phyloP scores from a whole-genome alignment of 2,888 invertebrate genomes.

The Drosophila fulvimacula region DNA sequence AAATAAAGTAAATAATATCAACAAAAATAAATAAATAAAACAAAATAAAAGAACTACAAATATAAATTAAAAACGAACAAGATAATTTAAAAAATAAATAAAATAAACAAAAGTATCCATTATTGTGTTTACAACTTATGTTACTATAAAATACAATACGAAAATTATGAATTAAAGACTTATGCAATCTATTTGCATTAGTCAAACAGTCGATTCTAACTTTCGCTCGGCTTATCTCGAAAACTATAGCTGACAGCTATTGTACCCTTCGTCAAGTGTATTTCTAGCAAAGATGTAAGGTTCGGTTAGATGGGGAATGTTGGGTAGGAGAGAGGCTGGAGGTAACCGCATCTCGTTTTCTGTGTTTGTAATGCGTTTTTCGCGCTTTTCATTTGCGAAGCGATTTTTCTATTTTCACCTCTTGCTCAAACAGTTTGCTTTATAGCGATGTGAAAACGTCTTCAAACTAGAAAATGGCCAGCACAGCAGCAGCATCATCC shows the following conservation, averaged over 20 bases:
- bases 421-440: slow-evolving; percentile 57
- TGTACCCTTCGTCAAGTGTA: slow-evolving; percentile 43
- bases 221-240: not conserved
- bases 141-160: not conserved
- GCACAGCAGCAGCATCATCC: slow-evolving; percentile 16
- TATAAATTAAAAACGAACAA: too few species aligned
- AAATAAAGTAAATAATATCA: too few species aligned
- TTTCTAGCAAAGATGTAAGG: slow-evolving; percentile 8
- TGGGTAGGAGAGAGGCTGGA: not conserved
- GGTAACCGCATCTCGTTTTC: slow-evolving; percentile 52
- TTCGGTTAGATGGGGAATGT: not conserved
- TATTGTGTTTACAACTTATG: not conserved
- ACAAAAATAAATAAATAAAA: too few species aligned
- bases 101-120: too few species aligned
- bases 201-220: not conserved
- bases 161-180: not conserved
- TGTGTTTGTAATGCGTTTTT: slow-evolving; percentile 75
- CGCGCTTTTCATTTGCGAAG: slow-evolving; percentile 74
- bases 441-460: slow-evolving; percentile 77
- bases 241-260: slow-evolving; percentile 4
- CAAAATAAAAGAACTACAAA: too few species aligned
- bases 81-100: too few species aligned
- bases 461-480: slow-evolving; percentile 73
- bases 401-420: slow-evolving; percentile 76
- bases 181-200: not conserved